phyloP scores from a whole-genome alignment of 2,888 invertebrate genomes.

The Taphrorychus bicolor region DNA sequence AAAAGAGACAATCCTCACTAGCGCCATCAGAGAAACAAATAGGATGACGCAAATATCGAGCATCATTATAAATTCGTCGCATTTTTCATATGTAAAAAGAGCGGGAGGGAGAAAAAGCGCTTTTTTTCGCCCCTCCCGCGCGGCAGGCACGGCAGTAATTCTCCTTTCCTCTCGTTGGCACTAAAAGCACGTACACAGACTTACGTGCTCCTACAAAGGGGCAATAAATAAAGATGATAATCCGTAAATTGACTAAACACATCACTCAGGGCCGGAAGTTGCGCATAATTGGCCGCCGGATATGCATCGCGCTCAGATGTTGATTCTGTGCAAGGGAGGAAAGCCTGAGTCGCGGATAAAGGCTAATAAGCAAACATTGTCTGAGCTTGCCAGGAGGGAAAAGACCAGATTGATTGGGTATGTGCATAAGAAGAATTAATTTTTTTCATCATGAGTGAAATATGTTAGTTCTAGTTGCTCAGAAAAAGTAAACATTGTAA shows the following conservation, averaged over 20 bases:
- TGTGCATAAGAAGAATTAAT: neutral
- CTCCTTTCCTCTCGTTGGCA: slow-evolving; percentile 24
- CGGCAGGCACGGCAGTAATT: slow-evolving; percentile 13
- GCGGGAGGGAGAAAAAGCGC: neutral
- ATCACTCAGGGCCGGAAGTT: slow-evolving; percentile 18
- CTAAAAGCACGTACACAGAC: slow-evolving; percentile 36
- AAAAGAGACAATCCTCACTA: slow-evolving; percentile 7
- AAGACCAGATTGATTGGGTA: neutral
- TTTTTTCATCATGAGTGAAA: neutral
- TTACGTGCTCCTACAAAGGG: slow-evolving; percentile 36
- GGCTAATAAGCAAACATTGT: neutral
- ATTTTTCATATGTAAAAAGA: slow-evolving; percentile 30
- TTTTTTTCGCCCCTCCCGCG: slow-evolving; percentile 1
- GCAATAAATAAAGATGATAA: slow-evolving; percentile 47
- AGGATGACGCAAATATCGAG: slow-evolving; percentile 32
- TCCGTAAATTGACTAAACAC: slow-evolving; percentile 47
- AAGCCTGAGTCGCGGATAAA: neutral
- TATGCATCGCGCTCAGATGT: neutral
- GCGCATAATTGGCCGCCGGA: neutral
- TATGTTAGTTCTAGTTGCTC: neutral
- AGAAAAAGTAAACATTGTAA: too few relatives aligned
- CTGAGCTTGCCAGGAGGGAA: neutral
- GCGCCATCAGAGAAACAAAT: slow-evolving; percentile 28
- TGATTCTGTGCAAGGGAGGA: neutral
- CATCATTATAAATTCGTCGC: slow-evolving; percentile 37